These are phyloP conservation scores for Pseudorhombus dupliciocellatus DNA, from an alignment of 2,113 vertebrate species.

Conservation along the genomic window DNA sequence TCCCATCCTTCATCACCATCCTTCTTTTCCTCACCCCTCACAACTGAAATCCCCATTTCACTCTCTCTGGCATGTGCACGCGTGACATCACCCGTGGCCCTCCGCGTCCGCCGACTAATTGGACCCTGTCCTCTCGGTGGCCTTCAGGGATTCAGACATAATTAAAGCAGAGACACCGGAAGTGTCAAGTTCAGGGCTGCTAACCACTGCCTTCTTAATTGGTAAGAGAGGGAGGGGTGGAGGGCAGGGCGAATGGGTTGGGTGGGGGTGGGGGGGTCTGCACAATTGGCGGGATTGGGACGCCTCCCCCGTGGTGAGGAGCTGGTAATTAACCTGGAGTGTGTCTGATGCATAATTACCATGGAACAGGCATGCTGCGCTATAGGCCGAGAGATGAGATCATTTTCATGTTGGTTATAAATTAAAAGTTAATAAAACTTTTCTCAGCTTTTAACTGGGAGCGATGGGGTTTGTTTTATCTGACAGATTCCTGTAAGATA, in stretches of 20 bases:
- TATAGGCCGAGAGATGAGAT: slow-evolving; percentile 37
- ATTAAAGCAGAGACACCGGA: slow-evolving; percentile 59
- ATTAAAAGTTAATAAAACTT: background rate
- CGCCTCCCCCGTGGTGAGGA: slow-evolving; percentile 44
- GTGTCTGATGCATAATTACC: slow-evolving; percentile 58
- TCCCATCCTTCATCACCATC: slow-evolving; percentile 16
- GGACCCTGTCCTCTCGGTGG: slow-evolving; percentile 54
- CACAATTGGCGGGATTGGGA: slow-evolving; percentile 31
- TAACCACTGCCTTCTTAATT: slow-evolving; percentile 71
- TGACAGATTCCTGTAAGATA: too few relatives aligned
- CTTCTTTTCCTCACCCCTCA: slow-evolving; percentile 8
- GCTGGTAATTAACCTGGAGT: slow-evolving; percentile 59
- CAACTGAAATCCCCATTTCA: slow-evolving; percentile 18
- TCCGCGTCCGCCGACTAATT: slow-evolving; percentile 60
- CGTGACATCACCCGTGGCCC: slow-evolving; percentile 39
- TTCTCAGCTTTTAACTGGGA: too few relatives aligned
- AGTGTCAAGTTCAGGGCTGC: slow-evolving; percentile 63
- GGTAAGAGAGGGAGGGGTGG: slow-evolving; percentile 43
- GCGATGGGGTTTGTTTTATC: background rate
- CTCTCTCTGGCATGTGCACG: slow-evolving; percentile 21
- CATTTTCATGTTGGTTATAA: background rate
- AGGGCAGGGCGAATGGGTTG: slow-evolving; percentile 43
- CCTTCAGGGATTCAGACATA: slow-evolving; percentile 61
- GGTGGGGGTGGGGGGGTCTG: slow-evolving; percentile 37
- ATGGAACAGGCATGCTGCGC: slow-evolving; percentile 33